phyloP scores from a whole-genome alignment of 2,888 invertebrate genomes.

The Morpho deidamia region DNA sequence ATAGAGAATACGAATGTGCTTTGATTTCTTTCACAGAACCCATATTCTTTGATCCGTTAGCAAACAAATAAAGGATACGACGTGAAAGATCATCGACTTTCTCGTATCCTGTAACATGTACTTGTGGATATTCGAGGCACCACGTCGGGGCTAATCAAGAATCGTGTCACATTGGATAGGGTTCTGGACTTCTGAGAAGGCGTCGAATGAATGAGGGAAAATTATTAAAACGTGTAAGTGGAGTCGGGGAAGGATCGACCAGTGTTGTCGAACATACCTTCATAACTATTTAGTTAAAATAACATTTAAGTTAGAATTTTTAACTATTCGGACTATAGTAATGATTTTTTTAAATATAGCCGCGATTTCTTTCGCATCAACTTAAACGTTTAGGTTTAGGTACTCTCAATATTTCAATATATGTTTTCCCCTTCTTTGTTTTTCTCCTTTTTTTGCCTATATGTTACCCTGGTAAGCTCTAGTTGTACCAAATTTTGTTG shows the following conservation, averaged over 20 bases:
- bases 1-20: slow-evolving; percentile 38
- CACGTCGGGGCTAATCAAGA: slow-evolving; percentile 57
- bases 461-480: no score
- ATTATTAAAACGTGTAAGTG: slow-evolving; percentile 57
- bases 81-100: slow-evolving; percentile 23
- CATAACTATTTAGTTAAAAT: no score
- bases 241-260: slow-evolving; percentile 30
- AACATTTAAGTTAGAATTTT: no score
- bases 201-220: slow-evolving; percentile 56
- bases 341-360: no score
- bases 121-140: slow-evolving; percentile 34
- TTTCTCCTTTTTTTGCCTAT: no score
- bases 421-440: no score
- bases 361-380: no score
- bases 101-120: slow-evolving; percentile 25
- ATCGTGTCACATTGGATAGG: slow-evolving; percentile 46
- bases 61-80: slow-evolving; percentile 41
- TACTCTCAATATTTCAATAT: no score
- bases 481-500: no score
- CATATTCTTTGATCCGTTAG: slow-evolving; percentile 48
- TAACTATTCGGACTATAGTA: no score
- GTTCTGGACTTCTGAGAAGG: slow-evolving; percentile 57
- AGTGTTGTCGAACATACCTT: neutral
- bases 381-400: no score
- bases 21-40: slow-evolving; percentile 38